phyloP scores from a whole-genome alignment of 1,140 invertebrate genomes.

The Epicauta chinensis region DNA sequence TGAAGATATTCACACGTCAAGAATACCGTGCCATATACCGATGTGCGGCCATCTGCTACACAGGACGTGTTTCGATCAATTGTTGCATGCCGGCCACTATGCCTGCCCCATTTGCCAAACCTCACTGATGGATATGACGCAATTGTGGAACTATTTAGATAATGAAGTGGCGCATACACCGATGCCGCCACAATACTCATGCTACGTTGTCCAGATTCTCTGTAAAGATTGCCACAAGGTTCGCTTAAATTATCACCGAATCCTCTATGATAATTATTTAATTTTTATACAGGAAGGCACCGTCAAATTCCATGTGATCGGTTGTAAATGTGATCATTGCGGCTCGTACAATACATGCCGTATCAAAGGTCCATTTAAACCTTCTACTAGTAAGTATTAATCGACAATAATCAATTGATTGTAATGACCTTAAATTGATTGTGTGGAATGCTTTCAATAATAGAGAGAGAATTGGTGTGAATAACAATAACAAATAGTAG shows the following conservation, averaged over 20 bases:
- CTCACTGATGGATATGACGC: slow-evolving; percentile 76
- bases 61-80: slow-evolving; percentile 71
- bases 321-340: slow-evolving; percentile 74
- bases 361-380: slow-evolving; percentile 47
- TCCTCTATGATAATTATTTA: slow-evolving; percentile 10
- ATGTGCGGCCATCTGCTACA: slow-evolving; percentile 80
- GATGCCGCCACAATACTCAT: slow-evolving; percentile 74
- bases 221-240: slow-evolving; percentile 88
- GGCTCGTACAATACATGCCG: slow-evolving; percentile 83
- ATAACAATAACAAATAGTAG: too few species aligned
- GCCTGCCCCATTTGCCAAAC: slow-evolving; percentile 82
- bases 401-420: too few species aligned
- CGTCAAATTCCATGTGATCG: slow-evolving; percentile 78
- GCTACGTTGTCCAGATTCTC: slow-evolving; percentile 70
- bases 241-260: slow-evolving; percentile 14
- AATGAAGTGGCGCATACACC: slow-evolving; percentile 70
- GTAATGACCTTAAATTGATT: too few species aligned
- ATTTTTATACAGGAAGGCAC: slow-evolving; percentile 58
- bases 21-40: slow-evolving; percentile 79
- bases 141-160: slow-evolving; percentile 75
- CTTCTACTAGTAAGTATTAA: background rate
- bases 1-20: slow-evolving; percentile 83
- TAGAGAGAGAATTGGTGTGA: too few species aligned
- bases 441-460: too few species aligned
- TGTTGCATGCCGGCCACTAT: slow-evolving; percentile 71